Percentiles rank a stretch among this genome's conserved stretches.
Conservation (phyloP, 2,113 vertebrate species). For the Geococcyx californianus region DNA sequence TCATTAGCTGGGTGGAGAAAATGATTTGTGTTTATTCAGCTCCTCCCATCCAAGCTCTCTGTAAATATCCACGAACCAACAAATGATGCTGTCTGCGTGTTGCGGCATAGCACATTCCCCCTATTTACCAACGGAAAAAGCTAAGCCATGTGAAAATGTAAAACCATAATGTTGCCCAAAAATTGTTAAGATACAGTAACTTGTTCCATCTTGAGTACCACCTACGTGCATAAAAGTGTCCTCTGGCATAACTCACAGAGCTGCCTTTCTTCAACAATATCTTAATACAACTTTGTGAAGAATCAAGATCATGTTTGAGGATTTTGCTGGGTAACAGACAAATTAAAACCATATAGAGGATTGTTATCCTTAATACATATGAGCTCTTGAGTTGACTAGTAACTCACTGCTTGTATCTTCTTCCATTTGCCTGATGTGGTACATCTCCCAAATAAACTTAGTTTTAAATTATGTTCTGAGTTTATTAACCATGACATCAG, state of each 20-base stretch:
- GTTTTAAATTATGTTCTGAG: constrained; percentile 2
- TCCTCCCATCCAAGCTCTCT: neutral
- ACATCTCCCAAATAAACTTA: neutral
- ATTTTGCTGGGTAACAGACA: neutral
- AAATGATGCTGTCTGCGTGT: neutral
- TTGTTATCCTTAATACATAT: neutral
- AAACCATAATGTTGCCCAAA: neutral
- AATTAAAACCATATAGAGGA: neutral
- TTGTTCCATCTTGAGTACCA: neutral
- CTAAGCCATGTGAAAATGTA: neutral
- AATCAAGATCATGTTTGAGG: neutral
- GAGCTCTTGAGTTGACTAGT: neutral
- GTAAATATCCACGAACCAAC: neutral
- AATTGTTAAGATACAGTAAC: neutral
- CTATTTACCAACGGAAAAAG: neutral
- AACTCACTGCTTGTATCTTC: neutral
- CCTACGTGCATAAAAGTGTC: neutral
- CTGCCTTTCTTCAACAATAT: neutral
- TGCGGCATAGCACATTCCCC: neutral
- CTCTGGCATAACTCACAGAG: neutral
- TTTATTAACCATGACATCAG: constrained; percentile 12
- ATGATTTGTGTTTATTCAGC: neutral
- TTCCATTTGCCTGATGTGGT: neutral
- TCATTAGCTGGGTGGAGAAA: neutral
- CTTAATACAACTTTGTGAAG: neutral